phyloP scores from a whole-genome alignment of 64 coral and sea anemone species.

The Porites australiensis region DNA sequence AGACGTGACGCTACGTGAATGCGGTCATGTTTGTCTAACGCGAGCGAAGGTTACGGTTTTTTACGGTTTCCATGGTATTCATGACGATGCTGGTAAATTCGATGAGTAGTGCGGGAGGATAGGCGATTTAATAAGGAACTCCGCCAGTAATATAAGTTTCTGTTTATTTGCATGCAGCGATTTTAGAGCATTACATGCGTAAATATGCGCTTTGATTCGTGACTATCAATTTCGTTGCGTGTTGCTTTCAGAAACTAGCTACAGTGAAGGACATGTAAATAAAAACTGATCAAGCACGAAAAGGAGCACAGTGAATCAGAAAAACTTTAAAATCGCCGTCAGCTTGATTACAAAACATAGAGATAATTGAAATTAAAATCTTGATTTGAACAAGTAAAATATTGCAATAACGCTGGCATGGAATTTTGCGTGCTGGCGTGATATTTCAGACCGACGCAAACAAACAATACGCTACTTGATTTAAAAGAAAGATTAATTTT shows the following conservation, averaged over 20 bases:
- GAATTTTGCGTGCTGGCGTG: not conserved
- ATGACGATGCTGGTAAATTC: slow-evolving; percentile 6
- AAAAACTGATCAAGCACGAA: too few species aligned
- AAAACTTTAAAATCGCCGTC: too few species aligned
- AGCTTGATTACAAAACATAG: too few species aligned
- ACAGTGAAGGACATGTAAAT: too few species aligned
- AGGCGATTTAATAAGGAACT: not conserved
- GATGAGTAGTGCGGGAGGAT: not conserved
- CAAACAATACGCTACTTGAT: too few species aligned
- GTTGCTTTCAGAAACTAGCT: not conserved
- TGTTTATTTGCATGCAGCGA: not conserved
- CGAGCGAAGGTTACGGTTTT: slow-evolving; percentile 16
- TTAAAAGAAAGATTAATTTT: not conserved
- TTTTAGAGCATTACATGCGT: not conserved
- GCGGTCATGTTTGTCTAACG: slow-evolving; percentile 1
- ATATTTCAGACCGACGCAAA: not conserved
- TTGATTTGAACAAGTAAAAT: not conserved
- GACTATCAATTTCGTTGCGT: slow-evolving; percentile 10
- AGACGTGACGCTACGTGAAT: slow-evolving; percentile 37
- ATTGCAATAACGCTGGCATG: not conserved
- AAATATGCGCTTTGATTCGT: not conserved
- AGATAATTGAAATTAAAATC: not conserved
- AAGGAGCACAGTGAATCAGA: too few species aligned
- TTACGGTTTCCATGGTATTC: slow-evolving; percentile 51
- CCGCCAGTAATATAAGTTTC: not conserved